Conservation (phyloP, 2,113 vertebrate species). For the Butorides virescens region DNA sequence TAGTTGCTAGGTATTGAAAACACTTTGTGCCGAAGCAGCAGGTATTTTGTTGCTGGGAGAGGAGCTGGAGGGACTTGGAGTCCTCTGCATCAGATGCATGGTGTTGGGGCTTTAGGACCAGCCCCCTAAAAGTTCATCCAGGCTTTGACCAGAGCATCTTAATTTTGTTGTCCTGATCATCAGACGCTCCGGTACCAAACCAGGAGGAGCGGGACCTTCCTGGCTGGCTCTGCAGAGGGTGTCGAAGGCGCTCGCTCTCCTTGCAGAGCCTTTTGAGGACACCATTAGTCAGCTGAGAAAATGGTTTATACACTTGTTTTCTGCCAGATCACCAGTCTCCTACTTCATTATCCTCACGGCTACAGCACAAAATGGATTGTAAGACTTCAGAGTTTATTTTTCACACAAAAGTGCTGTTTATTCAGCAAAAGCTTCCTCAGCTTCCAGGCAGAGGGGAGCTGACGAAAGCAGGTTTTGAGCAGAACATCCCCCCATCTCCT, state of each 20-base stretch:
- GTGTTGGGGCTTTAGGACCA: background rate
- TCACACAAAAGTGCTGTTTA: conserved; percentile 12
- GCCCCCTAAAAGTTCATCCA: background rate
- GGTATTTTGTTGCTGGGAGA: background rate
- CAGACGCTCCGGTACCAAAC: background rate
- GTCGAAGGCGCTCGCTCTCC: background rate
- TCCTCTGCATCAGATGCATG: background rate
- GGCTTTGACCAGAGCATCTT: background rate
- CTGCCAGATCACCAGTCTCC: background rate
- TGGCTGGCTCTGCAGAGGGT: background rate
- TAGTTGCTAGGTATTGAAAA: background rate
- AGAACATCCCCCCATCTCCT: background rate
- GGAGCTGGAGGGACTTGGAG: background rate
- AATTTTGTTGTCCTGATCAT: background rate
- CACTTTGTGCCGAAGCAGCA: background rate
- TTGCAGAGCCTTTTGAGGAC: background rate
- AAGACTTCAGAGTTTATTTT: conserved; percentile 5
- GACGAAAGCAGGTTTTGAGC: background rate
- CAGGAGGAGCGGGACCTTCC: background rate
- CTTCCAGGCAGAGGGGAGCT: background rate
- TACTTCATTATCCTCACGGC: background rate
- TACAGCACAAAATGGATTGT: background rate
- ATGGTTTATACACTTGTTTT: background rate
- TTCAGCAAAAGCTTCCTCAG: conserved; percentile 11
- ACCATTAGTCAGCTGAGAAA: background rate